A percentile compares a stretch with the other conserved stretches of the same genome.
Evolutionary conservation across 2,113 vertebrate genomes (phyloP).

Genomic region (Hystrix brachyura): DNA sequence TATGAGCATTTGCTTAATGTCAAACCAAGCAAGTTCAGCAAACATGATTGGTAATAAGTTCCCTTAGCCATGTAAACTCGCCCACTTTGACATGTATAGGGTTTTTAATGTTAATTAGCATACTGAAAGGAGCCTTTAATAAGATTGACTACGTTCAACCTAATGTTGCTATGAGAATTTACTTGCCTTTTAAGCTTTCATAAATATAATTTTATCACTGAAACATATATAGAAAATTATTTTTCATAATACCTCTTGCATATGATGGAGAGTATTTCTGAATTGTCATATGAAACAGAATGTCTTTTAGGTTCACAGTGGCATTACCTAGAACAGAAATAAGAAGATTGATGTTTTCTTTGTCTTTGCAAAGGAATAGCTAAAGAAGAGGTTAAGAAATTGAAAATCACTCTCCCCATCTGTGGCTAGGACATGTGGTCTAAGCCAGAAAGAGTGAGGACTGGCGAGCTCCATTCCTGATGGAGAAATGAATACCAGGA

Average conservation of each 20-base stretch:
- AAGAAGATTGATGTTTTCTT: neutral
- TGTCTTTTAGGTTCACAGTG: neutral
- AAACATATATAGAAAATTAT: neutral
- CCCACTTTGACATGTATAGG: neutral
- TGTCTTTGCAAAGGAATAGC: neutral
- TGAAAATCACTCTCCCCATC: neutral
- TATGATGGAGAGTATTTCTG: neutral
- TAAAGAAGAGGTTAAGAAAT: neutral
- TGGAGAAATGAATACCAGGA: neutral
- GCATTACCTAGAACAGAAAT: neutral
- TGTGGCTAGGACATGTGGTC: neutral
- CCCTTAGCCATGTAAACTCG: constrained; percentile 38
- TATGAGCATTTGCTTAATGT: constrained; percentile 62
- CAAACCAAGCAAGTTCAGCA: neutral
- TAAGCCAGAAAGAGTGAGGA: neutral
- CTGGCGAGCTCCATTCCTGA: neutral
- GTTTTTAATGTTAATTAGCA: constrained; percentile 44
- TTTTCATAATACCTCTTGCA: constrained; percentile 28
- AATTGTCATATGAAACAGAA: constrained; percentile 29
- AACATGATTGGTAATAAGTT: constrained; percentile 49
- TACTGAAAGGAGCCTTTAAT: constrained; percentile 53
- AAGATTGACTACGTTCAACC: neutral
- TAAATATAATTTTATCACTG: constrained; percentile 29
- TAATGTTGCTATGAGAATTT: constrained; percentile 55
- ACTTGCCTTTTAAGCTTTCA: constrained; percentile 33